Evolutionary conservation across 2,888 invertebrate species (phyloP), one percentile per base, ranked within the genome.

Genomic region (Microctonus hyperodae): DNA sequence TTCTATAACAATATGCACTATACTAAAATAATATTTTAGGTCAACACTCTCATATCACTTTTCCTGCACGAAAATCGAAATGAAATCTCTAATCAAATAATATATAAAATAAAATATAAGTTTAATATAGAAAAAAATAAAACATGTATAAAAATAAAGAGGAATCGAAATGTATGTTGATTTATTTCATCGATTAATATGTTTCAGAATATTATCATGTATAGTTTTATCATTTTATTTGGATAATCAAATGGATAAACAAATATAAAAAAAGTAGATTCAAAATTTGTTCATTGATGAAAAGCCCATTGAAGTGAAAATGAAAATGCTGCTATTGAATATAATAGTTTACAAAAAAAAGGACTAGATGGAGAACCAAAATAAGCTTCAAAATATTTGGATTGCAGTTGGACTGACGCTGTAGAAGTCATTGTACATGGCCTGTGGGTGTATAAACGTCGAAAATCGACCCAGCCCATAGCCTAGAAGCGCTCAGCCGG

Each of bases 401-500:
- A 44, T 44, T 16, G 16, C 44, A 44, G 44, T 44, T 44, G 44
- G 16, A 44, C 16, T 44, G 44, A 3, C 16, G 44, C 44, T 44
- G 16, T 44, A 7, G 1, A 44, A 3, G 44, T 16, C 44, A 16
- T 44, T 44, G 16, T 16, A 44, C 1, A 44, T 9, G 44, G 1
- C 16, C 44, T 44, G 0, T 16, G 16, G 44, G 44, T 44, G 44
- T 53, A 28, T 28, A 53, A 53, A 53, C 53, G 53, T 28, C 53
- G 53, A 25, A 53, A 53, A 53, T 53, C 23, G 53, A 53, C 53
- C 53, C 53, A 44, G 44, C 44, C 28, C 53, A 53, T 23, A 23
- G 28, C 23, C 25, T 28, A 53, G 13, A 25, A 53, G 53, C 23
- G 53, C 53, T 53, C 25, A 13, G 23, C 25, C 13, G 25, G 28